Base-by-base conservation (phyloP, 2,888 invertebrate genomes). In the Zaprionus obscuricornis region DNA sequence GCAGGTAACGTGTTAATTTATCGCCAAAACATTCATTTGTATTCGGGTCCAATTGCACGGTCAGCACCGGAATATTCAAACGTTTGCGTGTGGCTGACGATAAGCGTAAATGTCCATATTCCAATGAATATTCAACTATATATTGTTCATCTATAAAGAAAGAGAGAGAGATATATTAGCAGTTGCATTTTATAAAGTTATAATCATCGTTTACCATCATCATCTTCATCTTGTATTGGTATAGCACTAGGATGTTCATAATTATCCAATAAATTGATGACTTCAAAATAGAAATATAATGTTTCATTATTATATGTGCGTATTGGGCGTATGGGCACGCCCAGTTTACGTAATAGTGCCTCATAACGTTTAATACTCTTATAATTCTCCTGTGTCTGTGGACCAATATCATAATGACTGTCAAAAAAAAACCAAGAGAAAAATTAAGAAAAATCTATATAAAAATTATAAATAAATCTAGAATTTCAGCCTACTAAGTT, bases 101-200 rank as follows among this genome's bases (percentile, higher is more conserved):
- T 3, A 99, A 91, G 0, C 99, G 93, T 20, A 99, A 92, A 89
- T 98, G 97, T 0, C 99, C 99, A 90, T 99, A 98, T 90, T 99
- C 98, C 71, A 99, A 91, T 0, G 99, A 97, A 91, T 99, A 99
- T 90, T 99, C 99, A 1, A 99, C 96, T 39, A 99, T 98, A 89
- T 98, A 98, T 87, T 97, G 96, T 85, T 98, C 97, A 82, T 97
- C 96, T 93, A 33, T 0, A 64, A 50, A 13, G 58, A 84, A 85
- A 63, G 63, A 27, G 14, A 52, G 37, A 40, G 7, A 13, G 14
- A 42, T 17, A 14, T 10, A 8, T 20, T 8, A 16, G 13, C 10
- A 24, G 6, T 13, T 10, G n/a, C n/a, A n/a, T n/a, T n/a, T 2
- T 11, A 5, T 6, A 37, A 26, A 37, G 7, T 13, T 11, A 7